phyloP scores from a whole-genome alignment of 2,113 vertebrate species.

The Clupea harengus region DNA sequence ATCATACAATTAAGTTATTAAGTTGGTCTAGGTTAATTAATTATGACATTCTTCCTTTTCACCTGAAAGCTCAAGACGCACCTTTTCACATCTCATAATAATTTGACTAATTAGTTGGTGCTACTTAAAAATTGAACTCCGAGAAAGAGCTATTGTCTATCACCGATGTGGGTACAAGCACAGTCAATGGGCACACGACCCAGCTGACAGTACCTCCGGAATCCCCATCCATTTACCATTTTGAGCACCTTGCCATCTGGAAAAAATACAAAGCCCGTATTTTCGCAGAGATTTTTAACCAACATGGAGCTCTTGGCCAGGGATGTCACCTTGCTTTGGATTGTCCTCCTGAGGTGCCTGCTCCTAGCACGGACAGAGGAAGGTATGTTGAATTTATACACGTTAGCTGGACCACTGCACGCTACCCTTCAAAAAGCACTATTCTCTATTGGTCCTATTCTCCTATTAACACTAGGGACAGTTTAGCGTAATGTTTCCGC shows the following conservation, averaged over 20 bases:
- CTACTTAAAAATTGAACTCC: background rate
- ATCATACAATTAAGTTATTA: background rate
- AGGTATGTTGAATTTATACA: slow-evolving; percentile 53
- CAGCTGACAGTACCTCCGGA: slow-evolving; percentile 56
- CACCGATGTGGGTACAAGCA: slow-evolving; percentile 63
- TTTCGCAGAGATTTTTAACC: slow-evolving; percentile 24
- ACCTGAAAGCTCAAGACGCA: background rate
- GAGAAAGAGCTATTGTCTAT: slow-evolving; percentile 41
- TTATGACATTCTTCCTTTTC: background rate
- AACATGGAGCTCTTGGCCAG: slow-evolving; percentile 65
- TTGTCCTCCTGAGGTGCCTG: slow-evolving; percentile 54
- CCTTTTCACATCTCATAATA: background rate
- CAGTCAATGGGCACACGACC: slow-evolving; percentile 56
- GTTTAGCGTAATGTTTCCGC: too few species aligned
- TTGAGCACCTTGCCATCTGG: slow-evolving; percentile 1
- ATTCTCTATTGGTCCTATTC: background rate
- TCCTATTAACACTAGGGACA: background rate
- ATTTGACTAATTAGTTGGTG: background rate
- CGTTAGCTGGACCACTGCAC: background rate
- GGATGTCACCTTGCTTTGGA: slow-evolving; percentile 58
- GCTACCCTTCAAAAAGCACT: background rate
- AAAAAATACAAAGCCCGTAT: background rate
- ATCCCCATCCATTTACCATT: background rate
- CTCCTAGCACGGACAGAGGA: slow-evolving; percentile 64
- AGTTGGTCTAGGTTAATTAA: background rate